A percentile compares a stretch with the other conserved stretches of the same genome.
phyloP scores from a whole-genome alignment of 2,113 vertebrate species.

The Hipposideros armiger region DNA sequence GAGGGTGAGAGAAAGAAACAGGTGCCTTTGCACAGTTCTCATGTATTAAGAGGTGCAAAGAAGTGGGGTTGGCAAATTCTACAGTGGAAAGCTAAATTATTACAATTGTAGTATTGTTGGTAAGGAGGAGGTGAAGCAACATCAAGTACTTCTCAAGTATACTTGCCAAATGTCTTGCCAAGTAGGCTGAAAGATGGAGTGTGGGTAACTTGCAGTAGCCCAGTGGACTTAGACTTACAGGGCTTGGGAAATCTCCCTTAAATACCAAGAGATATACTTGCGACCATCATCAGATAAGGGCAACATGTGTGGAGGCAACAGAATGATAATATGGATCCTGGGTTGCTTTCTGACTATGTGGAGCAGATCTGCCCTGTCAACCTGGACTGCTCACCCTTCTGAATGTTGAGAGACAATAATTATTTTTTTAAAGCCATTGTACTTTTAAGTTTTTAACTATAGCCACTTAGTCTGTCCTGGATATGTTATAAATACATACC shows the following conservation, averaged over 20 bases:
- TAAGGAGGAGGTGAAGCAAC: constrained; percentile 39
- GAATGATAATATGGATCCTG: neutral
- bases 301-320: neutral
- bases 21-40: neutral
- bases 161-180: constrained; percentile 16
- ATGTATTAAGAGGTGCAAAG: neutral
- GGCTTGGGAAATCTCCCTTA: constrained; percentile 13
- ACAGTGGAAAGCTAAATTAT: neutral
- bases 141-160: neutral
- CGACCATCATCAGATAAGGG: neutral
- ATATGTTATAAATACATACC: constrained; percentile 31
- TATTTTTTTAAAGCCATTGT: neutral
- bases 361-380: neutral
- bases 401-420: neutral
- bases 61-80: neutral
- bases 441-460: constrained; percentile 38
- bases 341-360: neutral
- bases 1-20: neutral
- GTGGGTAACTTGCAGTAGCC: neutral
- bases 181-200: neutral
- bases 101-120: constrained; percentile 1
- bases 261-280: constrained; percentile 30
- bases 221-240: neutral
- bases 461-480: constrained; percentile 38
- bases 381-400: neutral